These are phyloP conservation scores for Polydrusus tereticollis DNA, from an alignment of 2,888 invertebrate genomes.

Conservation along the genomic window DNA sequence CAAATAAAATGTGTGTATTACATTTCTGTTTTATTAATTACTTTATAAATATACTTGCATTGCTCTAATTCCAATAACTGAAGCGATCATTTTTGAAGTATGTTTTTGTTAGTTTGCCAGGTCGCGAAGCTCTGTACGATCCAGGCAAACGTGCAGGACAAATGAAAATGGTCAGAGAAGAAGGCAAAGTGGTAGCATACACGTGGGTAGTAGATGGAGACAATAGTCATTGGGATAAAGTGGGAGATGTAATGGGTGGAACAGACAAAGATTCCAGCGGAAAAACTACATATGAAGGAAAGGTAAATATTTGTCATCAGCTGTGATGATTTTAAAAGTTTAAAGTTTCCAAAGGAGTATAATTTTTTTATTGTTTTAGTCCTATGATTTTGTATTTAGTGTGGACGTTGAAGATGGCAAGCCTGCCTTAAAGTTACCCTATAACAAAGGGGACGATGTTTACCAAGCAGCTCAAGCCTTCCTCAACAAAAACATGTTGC, in stretches of 20 bases:
- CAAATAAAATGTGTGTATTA: no score
- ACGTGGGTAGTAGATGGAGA: constrained; percentile 78
- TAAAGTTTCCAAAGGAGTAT: no score
- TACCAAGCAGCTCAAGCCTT: constrained; percentile 93
- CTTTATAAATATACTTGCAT: no score
- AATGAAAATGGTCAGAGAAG: constrained; percentile 85
- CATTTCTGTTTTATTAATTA: no score
- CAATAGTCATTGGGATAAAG: constrained; percentile 78
- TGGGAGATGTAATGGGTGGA: constrained; percentile 92
- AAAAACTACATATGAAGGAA: constrained; percentile 86
- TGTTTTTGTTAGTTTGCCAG: constrained; percentile 77
- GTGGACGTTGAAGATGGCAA: constrained; percentile 95
- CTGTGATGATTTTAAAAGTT: no score
- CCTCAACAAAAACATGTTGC: constrained; percentile 86
- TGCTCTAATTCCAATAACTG: no score
- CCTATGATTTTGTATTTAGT: constrained; percentile 95
- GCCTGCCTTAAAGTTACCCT: constrained; percentile 91
- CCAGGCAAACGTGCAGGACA: constrained; percentile 88
- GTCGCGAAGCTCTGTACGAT: constrained; percentile 79
- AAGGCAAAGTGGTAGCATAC: constrained; percentile 82
- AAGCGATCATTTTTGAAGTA: neutral
- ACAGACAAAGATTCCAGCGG: constrained; percentile 75
- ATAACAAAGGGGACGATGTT: constrained; percentile 91
- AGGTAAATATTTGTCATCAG: constrained; percentile 68
- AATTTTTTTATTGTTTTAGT: constrained; percentile 64